phyloP scores from a whole-genome alignment of 2,797 vertebrate genomes.

The Siniperca undulata region DNA sequence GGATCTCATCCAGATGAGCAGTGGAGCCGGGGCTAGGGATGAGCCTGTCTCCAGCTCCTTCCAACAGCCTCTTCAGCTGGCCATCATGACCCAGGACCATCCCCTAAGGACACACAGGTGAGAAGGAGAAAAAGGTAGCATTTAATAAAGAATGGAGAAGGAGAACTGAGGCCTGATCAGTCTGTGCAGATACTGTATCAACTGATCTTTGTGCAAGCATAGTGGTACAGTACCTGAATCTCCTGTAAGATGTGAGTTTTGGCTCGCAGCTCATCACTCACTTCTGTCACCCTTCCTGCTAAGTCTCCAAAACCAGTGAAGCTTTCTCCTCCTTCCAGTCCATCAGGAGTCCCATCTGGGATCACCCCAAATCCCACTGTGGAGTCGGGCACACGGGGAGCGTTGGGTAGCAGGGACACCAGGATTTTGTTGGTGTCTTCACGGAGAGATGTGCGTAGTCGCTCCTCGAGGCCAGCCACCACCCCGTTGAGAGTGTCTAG shows the following conservation, averaged over 20 bases:
- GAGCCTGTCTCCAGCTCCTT: constrained; percentile 82
- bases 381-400: constrained; percentile 80
- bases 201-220: background rate
- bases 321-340: constrained; percentile 82
- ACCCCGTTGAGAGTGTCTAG: constrained; percentile 89
- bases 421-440: constrained; percentile 92
- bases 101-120: constrained; percentile 70
- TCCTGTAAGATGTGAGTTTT: constrained; percentile 93
- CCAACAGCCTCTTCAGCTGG: constrained; percentile 92
- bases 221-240: constrained; percentile 74
- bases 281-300: constrained; percentile 91
- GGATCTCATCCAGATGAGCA: constrained; percentile 87
- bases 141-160: background rate
- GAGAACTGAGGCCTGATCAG: background rate
- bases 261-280: constrained; percentile 90
- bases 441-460: constrained; percentile 87
- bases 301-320: constrained; percentile 89
- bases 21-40: constrained; percentile 84
- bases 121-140: background rate
- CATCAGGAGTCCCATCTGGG: constrained; percentile 87
- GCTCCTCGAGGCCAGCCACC: constrained; percentile 89
- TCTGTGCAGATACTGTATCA: background rate
- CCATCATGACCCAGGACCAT: constrained; percentile 95
- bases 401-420: constrained; percentile 85
- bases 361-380: constrained; percentile 90